A percentile compares a stretch with the other conserved stretches of the same genome.
These are phyloP conservation scores for Ornithorhynchus anatinus DNA, from an alignment of 2,113 vertebrate species.

Conservation along the genomic window DNA sequence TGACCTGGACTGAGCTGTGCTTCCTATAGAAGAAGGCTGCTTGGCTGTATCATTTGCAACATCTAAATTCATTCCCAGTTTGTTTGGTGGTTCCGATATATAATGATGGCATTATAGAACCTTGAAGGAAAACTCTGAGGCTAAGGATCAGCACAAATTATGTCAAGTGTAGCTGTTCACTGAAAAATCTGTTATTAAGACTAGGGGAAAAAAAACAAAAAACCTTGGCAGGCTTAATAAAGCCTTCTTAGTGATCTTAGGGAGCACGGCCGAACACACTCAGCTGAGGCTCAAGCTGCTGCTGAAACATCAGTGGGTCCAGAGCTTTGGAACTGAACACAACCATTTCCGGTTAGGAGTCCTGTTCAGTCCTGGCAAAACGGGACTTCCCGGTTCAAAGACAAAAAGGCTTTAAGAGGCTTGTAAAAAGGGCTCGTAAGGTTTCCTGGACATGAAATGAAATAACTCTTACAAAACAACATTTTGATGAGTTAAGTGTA, in stretches of 20 bases:
- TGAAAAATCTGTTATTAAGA: not conserved
- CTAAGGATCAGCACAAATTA: not conserved
- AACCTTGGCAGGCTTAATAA: not conserved
- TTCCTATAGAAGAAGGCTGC: not conserved
- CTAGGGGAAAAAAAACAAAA: not conserved
- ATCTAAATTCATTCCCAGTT: not conserved
- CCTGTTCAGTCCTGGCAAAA: not conserved
- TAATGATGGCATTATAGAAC: not conserved
- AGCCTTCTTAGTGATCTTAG: not conserved
- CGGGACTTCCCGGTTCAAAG: constrained; percentile 3
- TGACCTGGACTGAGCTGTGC: not conserved
- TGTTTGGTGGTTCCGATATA: not conserved
- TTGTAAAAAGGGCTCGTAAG: constrained; percentile 33
- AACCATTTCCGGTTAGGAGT: not conserved
- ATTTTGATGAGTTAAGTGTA: constrained; percentile 59
- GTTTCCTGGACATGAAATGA: constrained; percentile 44
- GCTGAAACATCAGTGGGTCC: not conserved
- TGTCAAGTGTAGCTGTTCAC: not conserved
- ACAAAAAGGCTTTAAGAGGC: constrained; percentile 8
- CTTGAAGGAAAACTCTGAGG: not conserved
- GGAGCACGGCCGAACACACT: not conserved
- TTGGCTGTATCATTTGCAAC: not conserved
- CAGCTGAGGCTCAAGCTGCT: not conserved
- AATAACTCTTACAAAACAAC: constrained; percentile 53
- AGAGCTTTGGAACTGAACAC: not conserved